Percentiles rank a stretch among this genome's conserved stretches.
phyloP scores from a whole-genome alignment of 2,888 invertebrate species.

The Mactromeris polynyma region DNA sequence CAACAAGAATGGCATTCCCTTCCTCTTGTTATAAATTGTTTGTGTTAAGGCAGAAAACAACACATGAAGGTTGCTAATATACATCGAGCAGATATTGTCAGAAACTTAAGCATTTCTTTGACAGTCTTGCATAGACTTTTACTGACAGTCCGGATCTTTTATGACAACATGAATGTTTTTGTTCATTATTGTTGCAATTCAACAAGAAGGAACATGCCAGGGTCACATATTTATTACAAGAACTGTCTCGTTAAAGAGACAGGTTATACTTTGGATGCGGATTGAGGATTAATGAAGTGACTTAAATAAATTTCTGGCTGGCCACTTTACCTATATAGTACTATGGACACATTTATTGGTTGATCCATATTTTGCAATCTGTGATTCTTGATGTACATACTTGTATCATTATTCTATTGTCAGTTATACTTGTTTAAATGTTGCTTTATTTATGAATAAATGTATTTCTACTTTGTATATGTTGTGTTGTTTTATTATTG shows the following conservation, averaged over 20 bases:
- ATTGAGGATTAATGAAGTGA: no score
- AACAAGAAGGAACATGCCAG: neutral
- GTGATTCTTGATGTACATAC: slow-evolving; percentile 7
- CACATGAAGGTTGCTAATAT: no score
- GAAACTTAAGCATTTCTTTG: neutral
- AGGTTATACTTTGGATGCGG: neutral
- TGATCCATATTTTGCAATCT: neutral
- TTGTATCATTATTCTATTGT: neutral
- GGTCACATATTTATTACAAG: no score
- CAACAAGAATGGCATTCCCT: no score
- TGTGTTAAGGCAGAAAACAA: no score
- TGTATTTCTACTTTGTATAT: slow-evolving; percentile 4
- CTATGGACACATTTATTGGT: neutral
- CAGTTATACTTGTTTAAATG: neutral
- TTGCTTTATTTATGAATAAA: slow-evolving; percentile 13
- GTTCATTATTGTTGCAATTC: neutral
- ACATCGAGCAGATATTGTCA: no score
- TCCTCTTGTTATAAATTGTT: no score
- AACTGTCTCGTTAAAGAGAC: neutral
- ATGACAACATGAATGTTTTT: neutral
- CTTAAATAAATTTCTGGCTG: no score
- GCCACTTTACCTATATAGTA: neutral
- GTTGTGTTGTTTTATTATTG: neutral
- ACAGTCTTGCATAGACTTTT: neutral
- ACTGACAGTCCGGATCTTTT: neutral